phyloP scores from a whole-genome alignment of 2,113 vertebrate genomes.

The Gorsachius goisagi region DNA sequence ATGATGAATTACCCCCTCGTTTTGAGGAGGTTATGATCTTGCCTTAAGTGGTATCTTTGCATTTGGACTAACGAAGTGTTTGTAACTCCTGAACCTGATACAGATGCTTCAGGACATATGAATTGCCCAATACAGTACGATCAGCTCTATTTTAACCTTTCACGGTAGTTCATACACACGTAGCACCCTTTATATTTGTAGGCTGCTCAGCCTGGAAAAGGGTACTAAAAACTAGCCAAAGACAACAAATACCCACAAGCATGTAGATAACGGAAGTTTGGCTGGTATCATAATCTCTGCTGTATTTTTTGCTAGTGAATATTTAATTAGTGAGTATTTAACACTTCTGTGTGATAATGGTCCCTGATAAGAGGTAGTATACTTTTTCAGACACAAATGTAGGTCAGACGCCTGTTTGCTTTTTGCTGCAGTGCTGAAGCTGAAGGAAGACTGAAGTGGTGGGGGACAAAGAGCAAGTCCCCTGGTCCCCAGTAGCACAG shows the following conservation, averaged over 20 bases:
- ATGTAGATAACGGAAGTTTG: background rate
- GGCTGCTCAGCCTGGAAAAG: background rate
- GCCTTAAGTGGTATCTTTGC: background rate
- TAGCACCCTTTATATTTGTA: background rate
- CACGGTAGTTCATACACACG: accelerated
- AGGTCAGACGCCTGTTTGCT: background rate
- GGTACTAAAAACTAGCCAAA: background rate
- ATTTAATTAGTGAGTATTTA: constrained; percentile 17
- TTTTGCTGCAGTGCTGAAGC: background rate
- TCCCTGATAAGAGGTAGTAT: background rate
- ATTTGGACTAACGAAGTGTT: background rate
- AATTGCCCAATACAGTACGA: background rate
- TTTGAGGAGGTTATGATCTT: background rate
- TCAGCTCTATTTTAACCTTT: background rate
- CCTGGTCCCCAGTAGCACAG: background rate
- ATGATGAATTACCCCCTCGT: background rate
- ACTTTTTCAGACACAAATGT: background rate
- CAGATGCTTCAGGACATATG: background rate
- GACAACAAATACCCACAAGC: background rate
- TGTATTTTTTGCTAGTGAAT: background rate
- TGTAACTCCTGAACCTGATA: background rate
- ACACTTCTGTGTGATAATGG: background rate
- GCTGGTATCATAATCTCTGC: background rate
- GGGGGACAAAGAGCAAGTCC: background rate
- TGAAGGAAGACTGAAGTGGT: background rate